These are phyloP conservation scores for Empidonax traillii DNA, from an alignment of 2,113 vertebrate species.

Conservation along the genomic window DNA sequence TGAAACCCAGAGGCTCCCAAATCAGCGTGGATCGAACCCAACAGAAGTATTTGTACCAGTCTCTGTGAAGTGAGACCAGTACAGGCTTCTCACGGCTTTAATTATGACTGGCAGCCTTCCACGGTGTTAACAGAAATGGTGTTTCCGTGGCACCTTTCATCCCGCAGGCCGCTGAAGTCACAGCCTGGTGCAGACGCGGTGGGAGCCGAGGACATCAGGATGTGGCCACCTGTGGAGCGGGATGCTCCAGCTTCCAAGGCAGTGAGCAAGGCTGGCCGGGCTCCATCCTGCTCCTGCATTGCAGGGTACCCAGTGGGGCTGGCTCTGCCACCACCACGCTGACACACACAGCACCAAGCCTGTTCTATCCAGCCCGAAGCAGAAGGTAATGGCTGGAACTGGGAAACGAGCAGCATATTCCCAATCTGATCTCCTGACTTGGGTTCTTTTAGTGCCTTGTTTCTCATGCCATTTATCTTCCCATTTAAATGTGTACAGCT, in stretches of 20 bases:
- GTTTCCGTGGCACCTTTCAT: slow-evolving; percentile 16
- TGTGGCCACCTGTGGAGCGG: neutral
- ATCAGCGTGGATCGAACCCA: slow-evolving; percentile 27
- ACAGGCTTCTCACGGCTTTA: slow-evolving; percentile 11
- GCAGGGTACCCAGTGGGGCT: fast-evolving
- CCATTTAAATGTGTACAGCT: neutral
- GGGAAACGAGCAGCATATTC: neutral
- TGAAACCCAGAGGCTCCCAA: neutral
- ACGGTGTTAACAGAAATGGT: neutral
- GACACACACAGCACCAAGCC: neutral
- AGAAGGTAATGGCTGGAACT: neutral
- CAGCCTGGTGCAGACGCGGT: neutral
- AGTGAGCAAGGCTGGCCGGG: neutral
- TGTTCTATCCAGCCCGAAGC: neutral
- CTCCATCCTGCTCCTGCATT: neutral
- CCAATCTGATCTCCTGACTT: neutral
- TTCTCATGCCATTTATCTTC: neutral
- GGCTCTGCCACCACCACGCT: fast-evolving
- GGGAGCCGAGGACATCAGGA: neutral
- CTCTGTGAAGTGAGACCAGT: neutral
- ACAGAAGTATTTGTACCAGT: slow-evolving; percentile 6
- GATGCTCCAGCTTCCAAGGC: neutral
- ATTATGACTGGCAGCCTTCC: slow-evolving; percentile 50
- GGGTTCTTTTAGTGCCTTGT: neutral
- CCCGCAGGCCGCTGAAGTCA: neutral